Evolutionary conservation across 2,797 vertebrate genomes (phyloP).

Genomic region (Tarsius wallacei): DNA sequence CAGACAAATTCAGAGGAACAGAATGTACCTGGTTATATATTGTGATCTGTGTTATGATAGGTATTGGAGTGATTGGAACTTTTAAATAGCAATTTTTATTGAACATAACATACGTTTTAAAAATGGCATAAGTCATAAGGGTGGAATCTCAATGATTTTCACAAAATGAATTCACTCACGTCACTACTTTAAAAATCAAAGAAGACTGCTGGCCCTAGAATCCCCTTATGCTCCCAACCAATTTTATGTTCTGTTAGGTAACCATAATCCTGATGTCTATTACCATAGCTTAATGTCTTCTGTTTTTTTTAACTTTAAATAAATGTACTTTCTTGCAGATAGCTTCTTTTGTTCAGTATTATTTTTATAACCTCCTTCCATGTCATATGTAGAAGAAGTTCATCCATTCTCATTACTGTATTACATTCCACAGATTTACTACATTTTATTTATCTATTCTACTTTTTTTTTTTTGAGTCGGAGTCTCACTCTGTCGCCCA

Average conservation of each 20-base stretch:
- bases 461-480: background rate
- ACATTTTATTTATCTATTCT: background rate
- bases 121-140: background rate
- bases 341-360: background rate
- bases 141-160: constrained; percentile 22
- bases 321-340: background rate
- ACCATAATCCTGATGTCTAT: background rate
- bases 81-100: constrained; percentile 24
- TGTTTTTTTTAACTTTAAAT: constrained; percentile 20
- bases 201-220: background rate
- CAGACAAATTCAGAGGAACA: constrained; percentile 59
- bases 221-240: background rate
- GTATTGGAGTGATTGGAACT: constrained; percentile 21
- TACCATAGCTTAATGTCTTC: background rate
- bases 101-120: background rate
- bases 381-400: background rate
- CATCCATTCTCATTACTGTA: background rate
- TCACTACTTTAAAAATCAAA: background rate
- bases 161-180: background rate
- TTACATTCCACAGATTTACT: background rate
- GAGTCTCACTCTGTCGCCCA: too few species aligned
- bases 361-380: background rate
- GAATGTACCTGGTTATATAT: constrained; percentile 56
- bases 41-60: constrained; percentile 15
- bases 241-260: constrained; percentile 6